A percentile compares a stretch with the other conserved stretches of the same genome.
Conservation (phyloP, 2,797 vertebrate species). For the Mustela erminea region DNA sequence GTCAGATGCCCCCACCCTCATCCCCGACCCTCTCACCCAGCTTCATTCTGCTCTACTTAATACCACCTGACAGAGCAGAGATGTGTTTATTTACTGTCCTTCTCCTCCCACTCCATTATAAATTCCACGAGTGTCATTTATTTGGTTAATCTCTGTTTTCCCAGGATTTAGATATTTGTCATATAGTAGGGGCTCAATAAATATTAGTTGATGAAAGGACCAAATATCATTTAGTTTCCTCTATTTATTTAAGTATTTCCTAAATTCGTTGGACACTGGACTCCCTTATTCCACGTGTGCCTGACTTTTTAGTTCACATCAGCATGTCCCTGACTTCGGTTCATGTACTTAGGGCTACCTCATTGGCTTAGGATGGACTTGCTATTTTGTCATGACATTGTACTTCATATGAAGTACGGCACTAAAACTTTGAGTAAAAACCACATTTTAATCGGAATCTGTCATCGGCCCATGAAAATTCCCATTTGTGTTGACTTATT, state of each 20-base stretch:
- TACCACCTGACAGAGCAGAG: neutral
- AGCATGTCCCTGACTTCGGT: neutral
- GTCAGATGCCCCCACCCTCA: neutral
- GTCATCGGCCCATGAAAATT: neutral
- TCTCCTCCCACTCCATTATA: neutral
- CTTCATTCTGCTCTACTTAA: neutral
- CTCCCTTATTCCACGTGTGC: neutral
- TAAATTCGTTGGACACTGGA: neutral
- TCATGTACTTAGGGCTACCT: neutral
- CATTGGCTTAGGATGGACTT: neutral
- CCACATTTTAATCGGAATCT: neutral
- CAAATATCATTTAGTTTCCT: neutral
- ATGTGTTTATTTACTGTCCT: neutral
- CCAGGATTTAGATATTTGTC: neutral
- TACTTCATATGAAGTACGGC: neutral
- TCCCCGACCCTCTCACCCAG: neutral
- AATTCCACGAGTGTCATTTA: neutral
- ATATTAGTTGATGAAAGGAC: slow-evolving; percentile 6
- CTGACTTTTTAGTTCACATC: neutral
- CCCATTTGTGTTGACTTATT: slow-evolving; percentile 5
- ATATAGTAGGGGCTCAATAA: neutral
- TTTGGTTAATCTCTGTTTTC: slow-evolving; percentile 34
- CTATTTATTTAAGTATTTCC: slow-evolving; percentile 31
- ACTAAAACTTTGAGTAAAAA: slow-evolving; percentile 32
- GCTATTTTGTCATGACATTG: slow-evolving; percentile 14